Evolutionary conservation across 2,113 vertebrate species (phyloP), one percentile per base, ranked within the genome.

Genomic region (Tachycineta bicolor): DNA sequence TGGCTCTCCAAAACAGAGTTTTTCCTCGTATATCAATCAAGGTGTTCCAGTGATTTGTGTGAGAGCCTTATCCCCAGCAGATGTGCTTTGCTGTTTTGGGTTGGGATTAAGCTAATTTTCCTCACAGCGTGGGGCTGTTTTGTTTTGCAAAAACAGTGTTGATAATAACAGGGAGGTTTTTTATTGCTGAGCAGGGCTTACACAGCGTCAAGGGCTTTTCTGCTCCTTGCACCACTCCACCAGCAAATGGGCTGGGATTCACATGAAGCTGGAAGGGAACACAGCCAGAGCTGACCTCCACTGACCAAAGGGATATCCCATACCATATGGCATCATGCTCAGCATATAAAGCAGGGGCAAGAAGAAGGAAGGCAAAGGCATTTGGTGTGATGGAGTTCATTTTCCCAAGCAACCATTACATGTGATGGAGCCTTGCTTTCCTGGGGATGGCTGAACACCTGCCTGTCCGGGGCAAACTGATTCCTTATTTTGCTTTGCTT

Each of bases 311-410:
- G 21, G 12, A 41, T 28, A 33, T 33, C 69, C 44, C 7, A 11
- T 3, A 20, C 26, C 15, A 23, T 33, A 12, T 4, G 9, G 44
- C 33, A 43, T 23, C 59, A 26, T 21, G 12, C 44, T 65, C 31
- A 74, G 68, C 26, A 28, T 23, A 28, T 20, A 67, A 59, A 89
- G 18, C 37, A 89, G 22, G 18, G 37, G 9, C 44, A 74, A 39
- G 18, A 41, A 64, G 34, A 24, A 44, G 5, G 26, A 28, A 74
- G 12, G 28, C 0, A 0, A 73, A n/a, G 37, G 18, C 28, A 44
- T 52, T 67, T 74, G 44, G 22, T 44, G 23, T 11, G 12, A 59
- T 33, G 37, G 22, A 25, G 4, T 20, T 65, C 5, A 5, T 33
- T 37, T 59, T 44, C 15, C 77, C 26, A 33, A n/a, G 14, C 19